Evolutionary conservation across 2,797 vertebrate genomes (phyloP), one percentile per base, ranked within the genome.

Genomic region (Crocidura indochinensis): DNA sequence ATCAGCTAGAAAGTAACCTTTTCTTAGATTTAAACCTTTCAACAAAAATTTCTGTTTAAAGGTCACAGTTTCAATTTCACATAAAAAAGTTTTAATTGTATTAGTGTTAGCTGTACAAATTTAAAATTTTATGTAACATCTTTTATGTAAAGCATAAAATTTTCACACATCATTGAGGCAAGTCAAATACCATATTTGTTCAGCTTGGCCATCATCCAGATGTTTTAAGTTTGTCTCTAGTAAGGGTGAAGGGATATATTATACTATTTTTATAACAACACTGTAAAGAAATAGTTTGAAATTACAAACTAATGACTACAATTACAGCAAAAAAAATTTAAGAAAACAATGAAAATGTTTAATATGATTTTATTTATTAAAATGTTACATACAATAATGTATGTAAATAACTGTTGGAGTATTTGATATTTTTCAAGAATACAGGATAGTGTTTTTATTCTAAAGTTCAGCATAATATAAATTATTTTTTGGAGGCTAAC

Each of bases 361-460:
- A 46, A 74, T 78, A 20, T 20, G 11, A 73, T 47, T 92, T 72
- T 31, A 17, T 29, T 89, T 87, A 73, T 51, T 22, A 49, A 84
- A 76, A 5, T 24, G 7, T 67, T 88, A 93, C 86, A 82, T 56
- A 69, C 80, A 87, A 76, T 22, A 87, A 81, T 60, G 19, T 20
- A 74, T 27, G 19, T 84, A 86, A 82, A 77, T 20, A 84, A 46
- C 2, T 53, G 1, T 60, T 46, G 67, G 8, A 10, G 46, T 68
- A 38, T 38, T 38, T 38, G 22, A 71, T 74, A 73, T 31, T 46
- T 9, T 24, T 80, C 73, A 82, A 90, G 6, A 62, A 68, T 15
- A 89, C 72, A 87, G 51, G n/a, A 10, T 44, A 84, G 22, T 11
- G 87, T 20, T 74, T 94, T 71, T 76, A 44, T 38, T 78, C 47